A percentile compares a stretch with the other conserved stretches of the same genome.
phyloP scores from a whole-genome alignment of 2,113 vertebrate species.

The Hystrix brachyura region DNA sequence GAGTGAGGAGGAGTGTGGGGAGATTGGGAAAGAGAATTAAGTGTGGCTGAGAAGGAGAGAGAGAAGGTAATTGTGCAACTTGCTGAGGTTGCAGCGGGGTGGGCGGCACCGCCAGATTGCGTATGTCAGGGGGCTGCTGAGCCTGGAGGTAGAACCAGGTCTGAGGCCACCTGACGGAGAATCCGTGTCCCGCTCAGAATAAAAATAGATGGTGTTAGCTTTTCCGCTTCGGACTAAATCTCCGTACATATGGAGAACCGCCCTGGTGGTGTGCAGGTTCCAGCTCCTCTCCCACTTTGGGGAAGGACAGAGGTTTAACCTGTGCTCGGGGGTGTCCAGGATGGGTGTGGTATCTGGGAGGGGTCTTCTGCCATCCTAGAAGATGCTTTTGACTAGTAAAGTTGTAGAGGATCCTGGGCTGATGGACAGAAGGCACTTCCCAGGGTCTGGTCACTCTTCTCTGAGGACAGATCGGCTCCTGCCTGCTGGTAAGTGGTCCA shows the following conservation, averaged over 20 bases:
- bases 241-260: neutral
- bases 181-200: slow-evolving; percentile 15
- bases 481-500: neutral
- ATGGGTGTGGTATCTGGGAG: neutral
- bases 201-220: neutral
- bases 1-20: neutral
- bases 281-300: neutral
- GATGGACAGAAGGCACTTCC: neutral
- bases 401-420: neutral
- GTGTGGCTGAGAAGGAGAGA: neutral
- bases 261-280: neutral
- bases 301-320: neutral
- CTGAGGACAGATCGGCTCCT: neutral
- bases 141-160: neutral
- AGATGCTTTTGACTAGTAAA: neutral
- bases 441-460: neutral
- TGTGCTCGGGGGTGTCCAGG: neutral
- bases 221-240: slow-evolving; percentile 19
- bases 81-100: neutral
- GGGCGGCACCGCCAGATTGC: neutral
- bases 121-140: neutral
- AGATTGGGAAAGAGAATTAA: slow-evolving; percentile 31
- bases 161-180: neutral
- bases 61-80: neutral
- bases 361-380: neutral